These are phyloP conservation scores for Sarcophaga bullata DNA, from an alignment of 1,140 invertebrate species.

Conservation along the genomic window DNA sequence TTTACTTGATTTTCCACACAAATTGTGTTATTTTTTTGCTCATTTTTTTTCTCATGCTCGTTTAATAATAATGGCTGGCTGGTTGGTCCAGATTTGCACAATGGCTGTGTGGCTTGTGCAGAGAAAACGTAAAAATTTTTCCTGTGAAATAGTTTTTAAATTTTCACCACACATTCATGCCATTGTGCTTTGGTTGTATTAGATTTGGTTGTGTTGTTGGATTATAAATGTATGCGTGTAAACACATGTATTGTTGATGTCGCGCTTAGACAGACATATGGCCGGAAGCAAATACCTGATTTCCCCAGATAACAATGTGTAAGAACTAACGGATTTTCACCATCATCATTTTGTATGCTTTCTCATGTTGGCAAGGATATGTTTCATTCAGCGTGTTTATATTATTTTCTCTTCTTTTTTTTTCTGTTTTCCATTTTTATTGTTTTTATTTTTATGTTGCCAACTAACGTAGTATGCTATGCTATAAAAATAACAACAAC, in stretches of 20 bases:
- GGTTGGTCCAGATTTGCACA: not conserved
- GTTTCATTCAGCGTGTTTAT: not conserved
- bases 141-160: too few species aligned
- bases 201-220: too few species aligned
- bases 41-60: not conserved
- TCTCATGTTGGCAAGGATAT: too few species aligned
- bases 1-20: not conserved
- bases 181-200: too few species aligned
- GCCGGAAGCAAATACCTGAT: constrained; percentile 30
- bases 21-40: not conserved
- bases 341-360: not conserved
- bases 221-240: not conserved
- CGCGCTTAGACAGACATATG: constrained; percentile 29
- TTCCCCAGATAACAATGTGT: constrained; percentile 31
- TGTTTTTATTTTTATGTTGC: constrained; percentile 1
- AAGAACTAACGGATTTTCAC: constrained; percentile 30
- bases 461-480: not conserved
- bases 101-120: not conserved
- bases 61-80: not conserved
- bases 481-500: not conserved
- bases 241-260: constrained; percentile 16
- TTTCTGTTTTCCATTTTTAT: not conserved
- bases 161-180: too few species aligned
- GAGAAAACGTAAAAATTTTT: not conserved
- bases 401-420: not conserved